A percentile compares a stretch with the other conserved stretches of the same genome.
phyloP scores from a whole-genome alignment of 64 coral and sea anemone genomes.

The Stichodactyla helianthus region DNA sequence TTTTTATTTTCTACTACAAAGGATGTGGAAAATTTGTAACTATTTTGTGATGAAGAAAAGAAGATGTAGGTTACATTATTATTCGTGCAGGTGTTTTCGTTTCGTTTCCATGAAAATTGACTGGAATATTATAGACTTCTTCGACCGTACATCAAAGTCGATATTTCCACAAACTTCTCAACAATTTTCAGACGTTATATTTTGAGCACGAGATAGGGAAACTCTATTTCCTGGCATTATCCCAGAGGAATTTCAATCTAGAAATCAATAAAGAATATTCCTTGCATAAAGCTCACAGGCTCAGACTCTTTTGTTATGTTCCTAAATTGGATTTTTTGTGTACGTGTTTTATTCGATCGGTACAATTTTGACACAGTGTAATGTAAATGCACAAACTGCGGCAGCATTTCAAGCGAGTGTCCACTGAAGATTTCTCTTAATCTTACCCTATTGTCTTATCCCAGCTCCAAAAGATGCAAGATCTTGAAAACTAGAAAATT shows the following conservation, averaged over 20 bases:
- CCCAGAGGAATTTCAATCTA: too few relatives aligned
- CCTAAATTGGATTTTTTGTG: background rate
- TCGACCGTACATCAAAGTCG: background rate
- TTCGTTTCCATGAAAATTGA: background rate
- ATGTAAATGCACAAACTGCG: background rate
- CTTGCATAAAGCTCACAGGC: background rate
- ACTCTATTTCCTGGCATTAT: background rate
- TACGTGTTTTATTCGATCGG: background rate
- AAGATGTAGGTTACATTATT: background rate
- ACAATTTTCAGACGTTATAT: background rate
- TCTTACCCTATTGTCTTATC: constrained; percentile 1
- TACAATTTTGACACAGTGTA: background rate
- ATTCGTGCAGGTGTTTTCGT: background rate
- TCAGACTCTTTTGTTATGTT: background rate
- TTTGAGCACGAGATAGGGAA: background rate
- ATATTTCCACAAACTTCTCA: background rate
- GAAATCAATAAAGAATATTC: too few relatives aligned
- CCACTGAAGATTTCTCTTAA: background rate
- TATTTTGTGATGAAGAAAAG: background rate
- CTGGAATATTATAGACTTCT: background rate
- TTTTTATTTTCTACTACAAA: background rate
- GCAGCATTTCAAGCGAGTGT: background rate
- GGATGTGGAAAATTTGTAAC: background rate
- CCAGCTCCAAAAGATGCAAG: background rate
- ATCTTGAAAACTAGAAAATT: background rate